Conservation (phyloP, 1,140 invertebrate genomes). For the Pogonomyrmex californicus region DNA sequence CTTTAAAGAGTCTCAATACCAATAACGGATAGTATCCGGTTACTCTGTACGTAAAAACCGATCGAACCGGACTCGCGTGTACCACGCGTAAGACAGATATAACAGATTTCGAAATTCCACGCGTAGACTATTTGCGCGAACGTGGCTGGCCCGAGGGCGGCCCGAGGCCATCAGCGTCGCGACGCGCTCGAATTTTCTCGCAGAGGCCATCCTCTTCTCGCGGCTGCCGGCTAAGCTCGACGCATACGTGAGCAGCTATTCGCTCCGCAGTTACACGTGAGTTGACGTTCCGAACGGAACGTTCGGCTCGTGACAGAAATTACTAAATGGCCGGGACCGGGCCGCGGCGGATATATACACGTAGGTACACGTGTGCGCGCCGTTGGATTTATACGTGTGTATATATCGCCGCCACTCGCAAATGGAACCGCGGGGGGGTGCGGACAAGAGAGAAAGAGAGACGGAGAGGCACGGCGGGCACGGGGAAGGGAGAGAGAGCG, state of each 20-base stretch:
- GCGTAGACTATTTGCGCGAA: slow-evolving; percentile 52
- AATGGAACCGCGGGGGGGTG: slow-evolving; percentile 69
- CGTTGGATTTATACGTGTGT: slow-evolving; percentile 65
- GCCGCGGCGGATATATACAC: slow-evolving; percentile 66
- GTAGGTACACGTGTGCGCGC: slow-evolving; percentile 69
- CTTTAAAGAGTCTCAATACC: neutral
- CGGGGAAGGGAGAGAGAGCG: neutral
- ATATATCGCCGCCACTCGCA: slow-evolving; percentile 70
- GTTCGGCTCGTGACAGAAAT: slow-evolving; percentile 86
- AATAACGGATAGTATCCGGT: neutral
- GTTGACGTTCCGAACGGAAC: slow-evolving; percentile 79
- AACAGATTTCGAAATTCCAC: slow-evolving; percentile 55
- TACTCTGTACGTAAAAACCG: neutral
- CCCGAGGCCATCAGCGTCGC: slow-evolving; percentile 56
- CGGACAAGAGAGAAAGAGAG: slow-evolving; percentile 8
- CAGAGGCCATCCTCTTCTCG: slow-evolving; percentile 75
- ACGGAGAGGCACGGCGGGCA: neutral
- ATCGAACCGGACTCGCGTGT: neutral
- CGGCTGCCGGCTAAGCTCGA: slow-evolving; percentile 67
- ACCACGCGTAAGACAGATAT: slow-evolving; percentile 14
- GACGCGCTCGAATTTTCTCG: slow-evolving; percentile 74
- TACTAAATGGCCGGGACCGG: slow-evolving; percentile 73
- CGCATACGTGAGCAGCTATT: slow-evolving; percentile 74
- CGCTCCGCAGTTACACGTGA: slow-evolving; percentile 73
- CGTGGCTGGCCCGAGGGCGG: slow-evolving; percentile 31